Evolutionary conservation across 1,140 invertebrate species (phyloP), one percentile per base, ranked within the genome.

Genomic region (Sarcophaga bullata): DNA sequence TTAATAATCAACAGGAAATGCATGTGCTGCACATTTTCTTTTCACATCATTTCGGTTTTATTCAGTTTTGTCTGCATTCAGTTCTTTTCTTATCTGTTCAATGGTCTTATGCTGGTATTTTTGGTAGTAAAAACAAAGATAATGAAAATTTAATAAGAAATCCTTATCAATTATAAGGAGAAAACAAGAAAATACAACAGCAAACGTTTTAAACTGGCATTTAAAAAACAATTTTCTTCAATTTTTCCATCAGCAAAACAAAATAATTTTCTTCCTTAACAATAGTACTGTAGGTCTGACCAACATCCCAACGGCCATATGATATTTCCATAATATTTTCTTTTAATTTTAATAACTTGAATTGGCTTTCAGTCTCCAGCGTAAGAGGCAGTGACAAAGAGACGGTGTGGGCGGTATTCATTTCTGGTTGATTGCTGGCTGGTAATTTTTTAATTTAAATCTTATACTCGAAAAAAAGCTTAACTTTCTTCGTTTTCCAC

Each of bases 361-460:
- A 37, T 37, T 37, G 25, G 25, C 25, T 37, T 37, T 37, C 4
- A 37, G 1, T 37, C 25, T 37, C 25, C 4, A 37, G 25, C 25
- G 25, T 2, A 37, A 37, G 25, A 37, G n/a, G n/a, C 25, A 37
- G 25, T 37, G 4, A 37, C 25, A 37, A 37, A 37, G 4, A 37
- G 25, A 37, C 1, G 25, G 25, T 37, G 25, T 37, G 25, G 25
- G 25, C 4, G 4, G 25, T 4, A 37, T 37, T 17, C 19, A 58
- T 68, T 68, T 6, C 19, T 68, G 19, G 62, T 68, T 68, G 17
- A 68, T 17, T 68, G n/a, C n/a, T 68, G 62, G 15, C 19, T 68
- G n/a, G 62, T 68, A 68, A 68, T 68, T 68, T 68, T 68, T 68
- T 68, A 68, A 68, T 68, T 68, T 68, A 68, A 68, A 68, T 25